Percentiles rank a stretch among this genome's conserved stretches.
Evolutionary conservation across 1,140 invertebrate genomes (phyloP).

Genomic region (Nebria ingens): DNA sequence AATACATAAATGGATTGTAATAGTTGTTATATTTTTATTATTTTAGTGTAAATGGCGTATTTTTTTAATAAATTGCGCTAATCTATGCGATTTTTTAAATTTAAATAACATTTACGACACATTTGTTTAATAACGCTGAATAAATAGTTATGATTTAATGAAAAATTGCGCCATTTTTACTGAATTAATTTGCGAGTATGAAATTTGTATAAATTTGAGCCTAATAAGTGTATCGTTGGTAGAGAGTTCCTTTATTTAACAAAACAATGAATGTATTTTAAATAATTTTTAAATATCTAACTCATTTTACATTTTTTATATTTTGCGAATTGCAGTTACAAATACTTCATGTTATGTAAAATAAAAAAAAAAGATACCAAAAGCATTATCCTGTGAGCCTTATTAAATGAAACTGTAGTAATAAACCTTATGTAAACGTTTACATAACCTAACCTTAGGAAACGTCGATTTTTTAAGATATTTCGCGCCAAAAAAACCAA

Average conservation of each 20-base stretch:
- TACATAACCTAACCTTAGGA: conserved; percentile 8
- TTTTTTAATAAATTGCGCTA: not conserved
- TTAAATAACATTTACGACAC: not conserved
- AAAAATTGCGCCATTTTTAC: not conserved
- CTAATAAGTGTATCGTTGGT: not conserved
- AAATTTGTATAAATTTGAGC: not conserved
- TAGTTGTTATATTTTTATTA: too few relatives aligned
- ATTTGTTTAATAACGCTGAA: not conserved
- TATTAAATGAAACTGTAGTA: conserved; percentile 4
- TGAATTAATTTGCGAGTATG: not conserved
- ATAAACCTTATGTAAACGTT: not conserved
- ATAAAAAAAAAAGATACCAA: not conserved
- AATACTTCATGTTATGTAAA: conserved; percentile 2
- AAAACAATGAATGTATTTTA: not conserved
- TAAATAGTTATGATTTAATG: not conserved
- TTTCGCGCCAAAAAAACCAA: not conserved
- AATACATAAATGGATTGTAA: too few relatives aligned
- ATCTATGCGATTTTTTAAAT: not conserved
- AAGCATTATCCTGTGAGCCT: conserved; percentile 6
- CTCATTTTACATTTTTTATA: not conserved
- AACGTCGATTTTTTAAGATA: not conserved
- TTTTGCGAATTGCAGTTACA: not conserved
- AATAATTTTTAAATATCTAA: not conserved
- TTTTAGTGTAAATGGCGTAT: not conserved
- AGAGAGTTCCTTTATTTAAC: conserved; percentile 3